These are phyloP conservation scores for Asobara japonica DNA, from an alignment of 1,140 invertebrate genomes.

Conservation along the genomic window DNA sequence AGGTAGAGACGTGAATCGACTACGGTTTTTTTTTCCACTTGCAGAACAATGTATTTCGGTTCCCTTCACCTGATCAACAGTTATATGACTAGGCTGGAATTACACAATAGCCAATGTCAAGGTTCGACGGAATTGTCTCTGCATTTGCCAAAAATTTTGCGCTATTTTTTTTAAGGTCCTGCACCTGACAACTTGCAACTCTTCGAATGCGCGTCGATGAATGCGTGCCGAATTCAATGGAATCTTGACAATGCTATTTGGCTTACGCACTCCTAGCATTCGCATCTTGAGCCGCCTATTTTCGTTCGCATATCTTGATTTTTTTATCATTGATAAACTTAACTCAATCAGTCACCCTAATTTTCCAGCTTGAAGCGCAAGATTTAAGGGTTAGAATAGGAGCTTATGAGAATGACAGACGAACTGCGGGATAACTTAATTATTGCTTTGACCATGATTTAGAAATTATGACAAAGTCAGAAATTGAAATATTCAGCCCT, in stretches of 20 bases:
- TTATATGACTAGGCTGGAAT: background rate
- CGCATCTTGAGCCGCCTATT: constrained; percentile 38
- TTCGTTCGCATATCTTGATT: constrained; percentile 42
- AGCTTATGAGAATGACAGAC: too few species aligned
- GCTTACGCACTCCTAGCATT: constrained; percentile 26
- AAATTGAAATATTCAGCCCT: too few species aligned
- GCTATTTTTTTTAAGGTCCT: background rate
- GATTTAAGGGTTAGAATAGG: background rate
- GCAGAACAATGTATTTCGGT: background rate
- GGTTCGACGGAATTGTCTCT: background rate
- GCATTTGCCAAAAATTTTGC: background rate
- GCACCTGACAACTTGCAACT: background rate
- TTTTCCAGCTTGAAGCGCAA: background rate
- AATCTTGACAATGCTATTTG: background rate
- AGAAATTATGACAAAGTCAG: too few species aligned
- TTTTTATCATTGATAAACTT: background rate
- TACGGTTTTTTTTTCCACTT: background rate
- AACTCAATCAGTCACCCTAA: background rate
- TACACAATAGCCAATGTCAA: constrained; percentile 17
- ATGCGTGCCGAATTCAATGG: constrained; percentile 35
- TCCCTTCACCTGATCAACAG: background rate
- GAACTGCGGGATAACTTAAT: too few species aligned
- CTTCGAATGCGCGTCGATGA: constrained; percentile 28
- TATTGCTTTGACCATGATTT: too few species aligned
- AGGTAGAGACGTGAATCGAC: background rate